Evolutionary conservation across 2,888 invertebrate genomes (phyloP).

Genomic region (Thymelicus sylvestris): DNA sequence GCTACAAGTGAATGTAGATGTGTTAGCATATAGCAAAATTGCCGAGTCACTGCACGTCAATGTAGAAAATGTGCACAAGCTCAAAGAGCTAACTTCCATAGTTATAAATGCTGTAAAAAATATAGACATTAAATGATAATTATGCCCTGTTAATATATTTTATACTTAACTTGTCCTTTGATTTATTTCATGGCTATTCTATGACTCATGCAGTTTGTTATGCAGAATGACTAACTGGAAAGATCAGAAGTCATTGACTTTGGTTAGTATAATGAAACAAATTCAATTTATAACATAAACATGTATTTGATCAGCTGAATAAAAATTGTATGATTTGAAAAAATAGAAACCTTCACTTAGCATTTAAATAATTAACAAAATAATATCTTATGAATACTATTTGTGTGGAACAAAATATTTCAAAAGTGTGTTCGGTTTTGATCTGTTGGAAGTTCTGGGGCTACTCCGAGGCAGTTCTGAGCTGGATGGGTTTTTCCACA

Average conservation of each 20-base stretch:
- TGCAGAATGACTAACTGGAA: slow-evolving; percentile 10
- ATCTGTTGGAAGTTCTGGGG: slow-evolving; percentile 80
- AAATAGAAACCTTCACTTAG: slow-evolving; percentile 85
- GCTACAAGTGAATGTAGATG: slow-evolving; percentile 94
- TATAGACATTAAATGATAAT: slow-evolving; percentile 81
- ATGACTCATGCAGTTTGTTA: slow-evolving; percentile 46
- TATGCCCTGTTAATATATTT: slow-evolving; percentile 64
- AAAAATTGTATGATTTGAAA: slow-evolving; percentile 84
- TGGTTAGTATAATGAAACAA: slow-evolving; percentile 44
- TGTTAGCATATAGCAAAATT: slow-evolving; percentile 88
- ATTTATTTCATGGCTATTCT: not conserved
- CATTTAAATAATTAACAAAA: slow-evolving; percentile 80
- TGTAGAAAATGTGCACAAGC: slow-evolving; percentile 84
- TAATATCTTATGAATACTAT: slow-evolving; percentile 84
- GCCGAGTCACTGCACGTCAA: slow-evolving; percentile 83
- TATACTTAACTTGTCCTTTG: slow-evolving; percentile 22
- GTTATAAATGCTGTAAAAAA: slow-evolving; percentile 86
- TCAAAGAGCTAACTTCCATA: slow-evolving; percentile 85
- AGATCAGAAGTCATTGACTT: not conserved
- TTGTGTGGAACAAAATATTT: slow-evolving; percentile 89
- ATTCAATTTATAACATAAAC: slow-evolving; percentile 75
- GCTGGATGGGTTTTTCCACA: slow-evolving; percentile 85
- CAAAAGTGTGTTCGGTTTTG: slow-evolving; percentile 86
- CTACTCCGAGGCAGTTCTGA: slow-evolving; percentile 72
- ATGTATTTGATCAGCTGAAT: slow-evolving; percentile 84